Evolutionary conservation across 2,113 vertebrate species (phyloP).

Genomic region (Leptobrachium ailaonicum): DNA sequence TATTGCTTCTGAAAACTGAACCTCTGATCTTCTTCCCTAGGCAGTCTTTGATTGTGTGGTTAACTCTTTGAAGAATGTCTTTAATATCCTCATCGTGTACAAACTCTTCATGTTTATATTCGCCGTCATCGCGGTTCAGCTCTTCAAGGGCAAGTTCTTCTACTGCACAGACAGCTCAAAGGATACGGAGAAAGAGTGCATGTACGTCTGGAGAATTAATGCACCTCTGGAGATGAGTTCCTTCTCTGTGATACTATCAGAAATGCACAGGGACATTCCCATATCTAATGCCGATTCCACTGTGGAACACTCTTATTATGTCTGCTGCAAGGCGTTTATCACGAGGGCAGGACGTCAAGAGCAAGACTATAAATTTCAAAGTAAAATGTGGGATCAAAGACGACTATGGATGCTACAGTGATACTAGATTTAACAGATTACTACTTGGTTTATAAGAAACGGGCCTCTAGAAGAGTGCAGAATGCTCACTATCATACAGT

Average conservation of each 20-base stretch:
- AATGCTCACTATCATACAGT: no score
- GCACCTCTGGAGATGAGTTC: slow-evolving; percentile 14
- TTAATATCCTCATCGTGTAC: slow-evolving; percentile 98
- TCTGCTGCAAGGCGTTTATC: neutral
- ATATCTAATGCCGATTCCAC: slow-evolving; percentile 16
- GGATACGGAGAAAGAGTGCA: slow-evolving; percentile 94
- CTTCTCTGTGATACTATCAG: slow-evolving; percentile 13
- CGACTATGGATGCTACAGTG: neutral
- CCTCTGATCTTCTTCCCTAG: slow-evolving; percentile 57
- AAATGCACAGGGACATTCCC: slow-evolving; percentile 8
- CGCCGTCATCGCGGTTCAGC: slow-evolving; percentile 95
- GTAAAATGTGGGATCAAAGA: neutral
- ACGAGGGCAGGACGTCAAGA: slow-evolving; percentile 16
- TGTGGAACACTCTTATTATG: slow-evolving; percentile 16
- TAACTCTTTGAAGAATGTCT: slow-evolving; percentile 96
- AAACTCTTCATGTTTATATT: slow-evolving; percentile 99
- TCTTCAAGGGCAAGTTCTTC: slow-evolving; percentile 98
- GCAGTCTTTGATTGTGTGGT: slow-evolving; percentile 92
- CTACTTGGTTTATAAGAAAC: no score
- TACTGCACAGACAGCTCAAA: slow-evolving; percentile 97
- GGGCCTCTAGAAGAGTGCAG: no score
- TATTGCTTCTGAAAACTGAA: slow-evolving; percentile 23
- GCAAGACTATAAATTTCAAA: neutral
- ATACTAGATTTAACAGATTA: neutral
- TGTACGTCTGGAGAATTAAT: slow-evolving; percentile 70